These are phyloP conservation scores for Catocala fraxini DNA, from an alignment of 2,888 invertebrate species.

Conservation along the genomic window DNA sequence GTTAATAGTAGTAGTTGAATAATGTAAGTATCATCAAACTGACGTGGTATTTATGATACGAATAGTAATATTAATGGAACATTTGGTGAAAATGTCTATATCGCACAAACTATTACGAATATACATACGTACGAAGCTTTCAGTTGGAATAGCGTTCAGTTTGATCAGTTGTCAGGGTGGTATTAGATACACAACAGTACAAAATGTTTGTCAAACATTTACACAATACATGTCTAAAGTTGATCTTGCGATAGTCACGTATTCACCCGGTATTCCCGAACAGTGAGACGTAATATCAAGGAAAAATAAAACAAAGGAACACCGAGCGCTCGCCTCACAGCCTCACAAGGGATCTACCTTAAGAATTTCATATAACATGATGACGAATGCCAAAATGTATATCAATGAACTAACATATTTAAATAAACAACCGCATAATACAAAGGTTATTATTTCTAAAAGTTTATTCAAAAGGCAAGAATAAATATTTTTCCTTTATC, in stretches of 20 bases:
- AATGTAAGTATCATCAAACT: no score
- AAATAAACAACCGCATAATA: conserved; percentile 12
- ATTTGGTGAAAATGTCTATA: no score
- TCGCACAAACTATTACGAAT: no score
- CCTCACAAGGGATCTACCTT: conserved; percentile 2
- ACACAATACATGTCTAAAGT: conserved; percentile 2
- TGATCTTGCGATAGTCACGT: conserved; percentile 7
- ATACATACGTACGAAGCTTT: not conserved
- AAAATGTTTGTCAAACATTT: conserved; percentile 11
- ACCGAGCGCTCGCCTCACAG: not conserved
- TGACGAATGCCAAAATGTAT: conserved; percentile 9
- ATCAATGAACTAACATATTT: conserved; percentile 3
- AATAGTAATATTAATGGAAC: no score
- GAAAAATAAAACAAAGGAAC: conserved; percentile 17
- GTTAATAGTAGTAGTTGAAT: no score
- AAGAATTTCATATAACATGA: conserved; percentile 6
- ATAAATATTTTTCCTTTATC: conserved; percentile 67
- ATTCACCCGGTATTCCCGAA: not conserved
- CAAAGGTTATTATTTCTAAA: conserved; percentile 46
- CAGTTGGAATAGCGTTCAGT: not conserved
- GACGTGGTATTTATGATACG: no score
- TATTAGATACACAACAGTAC: not conserved
- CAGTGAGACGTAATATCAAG: conserved; percentile 8
- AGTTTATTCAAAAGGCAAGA: conserved; percentile 65
- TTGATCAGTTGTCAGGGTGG: not conserved